Evolutionary conservation across 2,888 invertebrate species (phyloP).

Genomic region (Pseudolycoriella hygida): DNA sequence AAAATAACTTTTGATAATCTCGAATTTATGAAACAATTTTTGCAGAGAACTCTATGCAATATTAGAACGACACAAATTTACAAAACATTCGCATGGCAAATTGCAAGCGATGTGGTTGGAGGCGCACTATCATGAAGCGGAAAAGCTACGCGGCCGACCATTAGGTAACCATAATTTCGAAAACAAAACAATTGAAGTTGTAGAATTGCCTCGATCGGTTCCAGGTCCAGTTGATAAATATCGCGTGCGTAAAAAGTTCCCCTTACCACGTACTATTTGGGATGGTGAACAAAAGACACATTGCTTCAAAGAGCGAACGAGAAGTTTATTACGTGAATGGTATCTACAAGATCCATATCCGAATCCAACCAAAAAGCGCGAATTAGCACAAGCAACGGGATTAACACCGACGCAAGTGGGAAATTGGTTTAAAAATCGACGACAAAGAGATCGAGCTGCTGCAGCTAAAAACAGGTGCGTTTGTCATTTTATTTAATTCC

Average conservation of each 20-base stretch:
- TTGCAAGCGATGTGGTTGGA: conserved; percentile 86
- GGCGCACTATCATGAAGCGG: conserved; percentile 86
- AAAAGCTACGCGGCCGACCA: conserved; percentile 75
- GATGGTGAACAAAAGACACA: conserved; percentile 94
- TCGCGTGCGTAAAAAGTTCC: conserved; percentile 83
- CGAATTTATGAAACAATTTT: no score
- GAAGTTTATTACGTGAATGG: conserved; percentile 91
- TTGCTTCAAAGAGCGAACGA: conserved; percentile 90
- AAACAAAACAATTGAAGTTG: conserved; percentile 6
- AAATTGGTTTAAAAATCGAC: conserved; percentile 97
- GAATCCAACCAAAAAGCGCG: conserved; percentile 83
- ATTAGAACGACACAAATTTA: conserved; percentile 76
- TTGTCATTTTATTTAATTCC: background rate
- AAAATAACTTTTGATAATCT: no score
- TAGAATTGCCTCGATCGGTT: conserved; percentile 7
- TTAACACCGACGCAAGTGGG: conserved; percentile 80
- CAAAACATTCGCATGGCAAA: conserved; percentile 75
- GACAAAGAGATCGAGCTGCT: conserved; percentile 77
- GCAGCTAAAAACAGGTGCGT: conserved; percentile 92
- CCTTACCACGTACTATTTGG: conserved; percentile 82
- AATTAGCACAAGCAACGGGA: conserved; percentile 78
- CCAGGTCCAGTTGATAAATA: conserved; percentile 79
- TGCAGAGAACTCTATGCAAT: conserved; percentile 68
- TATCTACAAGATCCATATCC: conserved; percentile 96
- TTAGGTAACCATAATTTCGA: conserved; percentile 31